These are phyloP conservation scores for Hyperopisus bebe DNA, from an alignment of 2,113 vertebrate genomes.

Conservation along the genomic window DNA sequence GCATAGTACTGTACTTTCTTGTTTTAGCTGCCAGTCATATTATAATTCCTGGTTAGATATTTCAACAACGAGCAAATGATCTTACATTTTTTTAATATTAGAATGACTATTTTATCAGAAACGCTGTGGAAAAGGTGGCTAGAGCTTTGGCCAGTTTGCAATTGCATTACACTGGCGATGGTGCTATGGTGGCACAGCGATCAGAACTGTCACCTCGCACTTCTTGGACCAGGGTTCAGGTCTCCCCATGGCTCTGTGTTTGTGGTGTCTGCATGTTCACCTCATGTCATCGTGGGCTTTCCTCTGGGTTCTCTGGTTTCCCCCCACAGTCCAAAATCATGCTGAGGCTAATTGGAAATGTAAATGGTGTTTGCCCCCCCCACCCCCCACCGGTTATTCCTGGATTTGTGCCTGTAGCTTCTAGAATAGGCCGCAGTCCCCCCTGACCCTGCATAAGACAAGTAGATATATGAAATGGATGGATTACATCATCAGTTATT, in stretches of 20 bases:
- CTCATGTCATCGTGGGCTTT: not conserved
- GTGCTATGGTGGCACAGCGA: not conserved
- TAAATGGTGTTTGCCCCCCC: not conserved
- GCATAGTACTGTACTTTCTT: no score
- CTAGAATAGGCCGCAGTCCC: not conserved
- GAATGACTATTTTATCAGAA: not conserved
- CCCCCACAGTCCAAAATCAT: not conserved
- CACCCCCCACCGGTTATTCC: not conserved
- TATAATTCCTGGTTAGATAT: no score
- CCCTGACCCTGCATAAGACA: not conserved
- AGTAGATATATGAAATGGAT: not conserved
- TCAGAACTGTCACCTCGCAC: not conserved
- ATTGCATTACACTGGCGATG: not conserved
- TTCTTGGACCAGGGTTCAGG: no score
- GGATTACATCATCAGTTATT: not conserved
- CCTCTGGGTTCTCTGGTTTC: no score
- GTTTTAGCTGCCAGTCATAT: no score
- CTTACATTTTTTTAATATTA: not conserved
- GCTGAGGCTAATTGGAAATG: not conserved
- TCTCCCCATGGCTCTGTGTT: no score
- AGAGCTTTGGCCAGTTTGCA: no score
- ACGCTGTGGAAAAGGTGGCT: not conserved
- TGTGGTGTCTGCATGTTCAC: not conserved
- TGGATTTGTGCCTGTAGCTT: not conserved
- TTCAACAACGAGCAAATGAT: not conserved